Evolutionary conservation across 2,797 vertebrate genomes (phyloP), one percentile per base, ranked within the genome.

Genomic region (Sebastes hubbsi): DNA sequence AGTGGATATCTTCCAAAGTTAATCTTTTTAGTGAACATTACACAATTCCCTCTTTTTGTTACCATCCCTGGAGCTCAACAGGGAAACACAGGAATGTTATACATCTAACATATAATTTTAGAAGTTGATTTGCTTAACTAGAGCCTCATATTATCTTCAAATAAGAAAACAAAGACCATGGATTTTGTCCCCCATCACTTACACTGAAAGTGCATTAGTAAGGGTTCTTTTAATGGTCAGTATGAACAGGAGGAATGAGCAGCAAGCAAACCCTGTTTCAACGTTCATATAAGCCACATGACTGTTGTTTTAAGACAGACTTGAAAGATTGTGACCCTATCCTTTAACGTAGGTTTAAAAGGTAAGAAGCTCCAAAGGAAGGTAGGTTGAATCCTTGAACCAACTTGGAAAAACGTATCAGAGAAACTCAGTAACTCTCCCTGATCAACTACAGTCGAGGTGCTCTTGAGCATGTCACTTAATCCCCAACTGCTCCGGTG

Each of bases 391-490:
- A 78, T 62, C 36, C 6, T 58, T 38, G 61, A 68, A 80, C 20
- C 42, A 55, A 69, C 8, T 30, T 29, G 18, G 18, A 36, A 54
- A 79, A 59, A 32, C 1, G 8, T 30, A 63, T 65, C 32, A n/a
- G 36, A 12, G 29, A 71, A 73, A 79, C 7, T 71, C 27, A n/a
- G 61, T 68, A 42, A 69, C 63, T 46, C 29, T 83, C 71, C 63
- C 55, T 64, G 22, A 74, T 60, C 29, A n/a, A 42, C 38, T 49
- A 54, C 18, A 58, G 49, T 70, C 75, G 75, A 81, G 73, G 71
- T 81, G 76, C 78, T 83, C 82, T 87, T 89, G 66, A 84, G 62
- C 25, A 24, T 82, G 80, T 79, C 81, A 78, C 73, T 66, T 84
- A 73, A 90, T 83, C 83, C 72, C 58, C 24, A 62, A 63, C 68